Evolutionary conservation across 2,113 vertebrate species (phyloP).

Genomic region (Spea multiplicata): DNA sequence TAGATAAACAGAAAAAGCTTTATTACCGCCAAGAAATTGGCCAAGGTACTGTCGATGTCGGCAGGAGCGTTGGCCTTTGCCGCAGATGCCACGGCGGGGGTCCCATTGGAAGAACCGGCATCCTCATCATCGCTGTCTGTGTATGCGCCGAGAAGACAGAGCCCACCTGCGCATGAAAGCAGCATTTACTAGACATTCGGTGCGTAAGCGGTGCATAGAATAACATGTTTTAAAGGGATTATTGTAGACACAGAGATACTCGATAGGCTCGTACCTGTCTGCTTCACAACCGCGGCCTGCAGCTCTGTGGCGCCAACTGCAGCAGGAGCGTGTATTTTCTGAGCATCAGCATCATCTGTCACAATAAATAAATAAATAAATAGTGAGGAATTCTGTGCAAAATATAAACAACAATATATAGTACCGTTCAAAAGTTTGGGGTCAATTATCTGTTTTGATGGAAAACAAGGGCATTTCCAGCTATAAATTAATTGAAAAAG

Average conservation of each 20-base stretch:
- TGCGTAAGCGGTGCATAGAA: background rate
- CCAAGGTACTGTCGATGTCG: conserved; percentile 94
- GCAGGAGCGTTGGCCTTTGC: conserved; percentile 70
- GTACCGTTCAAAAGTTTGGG: no score
- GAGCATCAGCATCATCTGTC: conserved; percentile 79
- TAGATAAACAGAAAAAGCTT: background rate
- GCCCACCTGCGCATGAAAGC: conserved; percentile 70
- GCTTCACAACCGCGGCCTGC: conserved; percentile 75
- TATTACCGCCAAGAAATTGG: conserved; percentile 92
- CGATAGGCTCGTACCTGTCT: conserved; percentile 73
- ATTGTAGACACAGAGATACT: background rate
- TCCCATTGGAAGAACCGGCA: conserved; percentile 58
- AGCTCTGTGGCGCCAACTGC: conserved; percentile 58
- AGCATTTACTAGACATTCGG: background rate
- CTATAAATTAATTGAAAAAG: no score
- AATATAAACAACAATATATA: no score
- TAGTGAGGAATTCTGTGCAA: no score
- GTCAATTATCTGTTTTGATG: no score
- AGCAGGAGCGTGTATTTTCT: conserved; percentile 60
- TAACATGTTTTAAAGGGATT: background rate
- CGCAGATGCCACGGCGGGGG: conserved; percentile 53
- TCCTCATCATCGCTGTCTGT: conserved; percentile 91
- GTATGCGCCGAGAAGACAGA: conserved; percentile 91
- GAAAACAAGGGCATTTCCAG: no score
- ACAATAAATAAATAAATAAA: conserved; percentile 36